Base-by-base conservation (phyloP, 2,797 vertebrate species). In the Semotilus atromaculatus region DNA sequence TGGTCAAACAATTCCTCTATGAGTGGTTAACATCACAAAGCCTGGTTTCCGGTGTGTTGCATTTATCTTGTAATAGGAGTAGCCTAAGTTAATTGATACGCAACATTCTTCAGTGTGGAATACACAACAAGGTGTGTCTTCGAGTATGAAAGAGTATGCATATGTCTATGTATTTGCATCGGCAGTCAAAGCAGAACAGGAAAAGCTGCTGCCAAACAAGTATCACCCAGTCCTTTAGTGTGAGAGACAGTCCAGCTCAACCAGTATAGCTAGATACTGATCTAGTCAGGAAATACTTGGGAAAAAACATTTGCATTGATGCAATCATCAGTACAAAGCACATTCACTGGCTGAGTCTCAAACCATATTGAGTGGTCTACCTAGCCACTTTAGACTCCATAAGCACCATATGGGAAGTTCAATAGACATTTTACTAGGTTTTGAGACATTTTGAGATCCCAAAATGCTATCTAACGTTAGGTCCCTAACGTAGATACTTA, bases 1-100 rank as follows among this genome's bases (percentile, higher is more conserved):
- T 34, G 48, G 21, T 75, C 31, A 60, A 48, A 60, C 14, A 7
- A 75, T n/a, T 53, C 14, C 10, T n/a, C 11, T 23, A 26, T 4
- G 45, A n/a, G 51, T 23, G 31, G 51, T 10, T n/a, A 36, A 76
- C 16, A 9, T 16, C 51, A 55, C 13, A 58, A 75, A 16, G 21
- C 4, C 55, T 77, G 36, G 36, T 29, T 62, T 29, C 16, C n/a
- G 26, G 23, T 13, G 23, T 10, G 7, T 1, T 62, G 13, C 40
- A n/a, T 72, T 81, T 45, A 82, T 45, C 26, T 73, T 48, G 80
- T 48, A 82, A 73, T 13, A 66, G 10, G 60, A 79, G 77, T 48
- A 3, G 3, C 51, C 8, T 2, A 7, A 26, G 11, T 31, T 62
- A 31, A 31, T 1, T 14, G 40, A 51, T 36, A n/a, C 13, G 1